phyloP scores from a whole-genome alignment of 2,113 vertebrate genomes.

The Crocuta crocuta region DNA sequence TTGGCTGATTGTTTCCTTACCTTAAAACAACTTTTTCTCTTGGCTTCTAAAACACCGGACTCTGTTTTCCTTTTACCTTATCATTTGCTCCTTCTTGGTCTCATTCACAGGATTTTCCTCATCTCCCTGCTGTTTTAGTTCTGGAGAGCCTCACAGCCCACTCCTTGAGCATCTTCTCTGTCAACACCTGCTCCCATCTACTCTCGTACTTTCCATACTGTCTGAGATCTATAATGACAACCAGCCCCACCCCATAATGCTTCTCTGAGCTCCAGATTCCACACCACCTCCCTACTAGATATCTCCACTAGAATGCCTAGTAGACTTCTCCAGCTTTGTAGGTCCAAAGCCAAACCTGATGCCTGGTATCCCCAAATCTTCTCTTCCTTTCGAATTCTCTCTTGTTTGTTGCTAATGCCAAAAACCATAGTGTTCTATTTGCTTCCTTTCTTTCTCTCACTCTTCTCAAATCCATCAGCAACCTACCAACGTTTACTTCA shows the following conservation, averaged over 20 bases:
- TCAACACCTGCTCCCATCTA: neutral
- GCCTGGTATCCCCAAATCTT: fast-evolving
- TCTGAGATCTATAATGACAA: neutral
- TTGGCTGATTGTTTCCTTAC: neutral
- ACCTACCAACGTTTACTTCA: neutral
- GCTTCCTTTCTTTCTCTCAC: neutral
- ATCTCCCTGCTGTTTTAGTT: neutral
- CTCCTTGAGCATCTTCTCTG: neutral
- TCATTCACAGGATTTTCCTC: neutral
- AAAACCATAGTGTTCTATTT: neutral
- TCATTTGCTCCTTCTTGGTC: neutral
- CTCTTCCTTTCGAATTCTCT: neutral
- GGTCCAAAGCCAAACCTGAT: neutral
- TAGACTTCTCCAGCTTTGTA: neutral
- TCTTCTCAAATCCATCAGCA: neutral
- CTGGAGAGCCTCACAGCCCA: neutral
- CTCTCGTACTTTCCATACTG: neutral
- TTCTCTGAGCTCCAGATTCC: neutral
- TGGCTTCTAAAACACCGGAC: neutral
- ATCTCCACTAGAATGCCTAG: neutral
- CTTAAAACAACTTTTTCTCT: neutral
- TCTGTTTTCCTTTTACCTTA: neutral
- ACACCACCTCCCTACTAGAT: neutral
- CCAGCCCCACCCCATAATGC: neutral
- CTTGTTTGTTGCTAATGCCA: neutral